Evolutionary conservation across 2,113 vertebrate genomes (phyloP).

Genomic region (Saccopteryx bilineata): DNA sequence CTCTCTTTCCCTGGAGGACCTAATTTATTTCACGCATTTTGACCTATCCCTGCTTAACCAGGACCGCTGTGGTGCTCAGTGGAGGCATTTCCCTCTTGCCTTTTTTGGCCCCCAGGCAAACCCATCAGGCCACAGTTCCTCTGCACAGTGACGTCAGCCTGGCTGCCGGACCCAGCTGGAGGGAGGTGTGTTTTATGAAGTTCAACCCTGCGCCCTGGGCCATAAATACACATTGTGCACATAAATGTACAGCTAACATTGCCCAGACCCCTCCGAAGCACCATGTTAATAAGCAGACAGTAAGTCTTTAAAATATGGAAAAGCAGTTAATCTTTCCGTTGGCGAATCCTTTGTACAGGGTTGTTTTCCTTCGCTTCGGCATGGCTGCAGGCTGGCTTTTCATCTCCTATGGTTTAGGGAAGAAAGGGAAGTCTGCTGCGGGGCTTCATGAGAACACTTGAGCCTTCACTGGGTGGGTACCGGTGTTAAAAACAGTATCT

Average conservation of each 20-base stretch:
- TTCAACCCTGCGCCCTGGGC: slow-evolving; percentile 86
- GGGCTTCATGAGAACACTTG: neutral
- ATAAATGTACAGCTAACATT: slow-evolving; percentile 89
- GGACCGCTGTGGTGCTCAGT: slow-evolving; percentile 76
- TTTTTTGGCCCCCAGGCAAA: slow-evolving; percentile 87
- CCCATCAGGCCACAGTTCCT: slow-evolving; percentile 85
- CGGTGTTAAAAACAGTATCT: neutral
- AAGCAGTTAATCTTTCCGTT: slow-evolving; percentile 87
- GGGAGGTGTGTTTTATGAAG: slow-evolving; percentile 89
- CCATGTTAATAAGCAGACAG: slow-evolving; percentile 89
- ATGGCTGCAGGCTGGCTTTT: slow-evolving; percentile 13
- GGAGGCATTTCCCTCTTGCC: slow-evolving; percentile 85
- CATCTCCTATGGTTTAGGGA: slow-evolving; percentile 5
- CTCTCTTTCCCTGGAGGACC: slow-evolving; percentile 64
- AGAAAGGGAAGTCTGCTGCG: neutral
- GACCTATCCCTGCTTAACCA: slow-evolving; percentile 78
- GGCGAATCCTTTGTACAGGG: slow-evolving; percentile 82
- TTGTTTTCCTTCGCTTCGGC: slow-evolving; percentile 52
- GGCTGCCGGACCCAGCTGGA: slow-evolving; percentile 88
- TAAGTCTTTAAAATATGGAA: slow-evolving; percentile 89
- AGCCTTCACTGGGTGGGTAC: neutral
- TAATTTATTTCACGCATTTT: slow-evolving; percentile 84
- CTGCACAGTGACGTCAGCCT: slow-evolving; percentile 87
- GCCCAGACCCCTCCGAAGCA: slow-evolving; percentile 87
- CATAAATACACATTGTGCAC: slow-evolving; percentile 87